Percentiles rank a stretch among this genome's conserved stretches.
These are phyloP conservation scores for Eurois occulta DNA, from an alignment of 2,888 invertebrate genomes.

Conservation along the genomic window DNA sequence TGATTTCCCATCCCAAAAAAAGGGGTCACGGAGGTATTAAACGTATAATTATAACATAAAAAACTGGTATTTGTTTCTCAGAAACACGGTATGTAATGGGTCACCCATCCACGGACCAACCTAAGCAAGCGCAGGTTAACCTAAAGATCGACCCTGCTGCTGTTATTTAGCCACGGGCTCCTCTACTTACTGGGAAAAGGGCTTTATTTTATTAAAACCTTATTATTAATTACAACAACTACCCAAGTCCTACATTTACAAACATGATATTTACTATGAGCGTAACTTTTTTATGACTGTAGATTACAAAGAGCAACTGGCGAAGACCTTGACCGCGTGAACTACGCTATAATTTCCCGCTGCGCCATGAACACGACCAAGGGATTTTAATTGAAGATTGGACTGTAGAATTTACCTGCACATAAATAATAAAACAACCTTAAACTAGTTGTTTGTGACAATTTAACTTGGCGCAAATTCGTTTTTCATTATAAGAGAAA, in stretches of 20 bases:
- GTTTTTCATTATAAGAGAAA: too few relatives aligned
- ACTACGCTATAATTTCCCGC: slow-evolving; percentile 38
- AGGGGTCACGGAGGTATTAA: too few relatives aligned
- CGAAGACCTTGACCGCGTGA: slow-evolving; percentile 20
- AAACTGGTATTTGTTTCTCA: too few relatives aligned
- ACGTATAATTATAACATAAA: too few relatives aligned
- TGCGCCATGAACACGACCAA: slow-evolving; percentile 17
- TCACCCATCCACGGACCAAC: too few relatives aligned
- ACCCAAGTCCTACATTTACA: neutral
- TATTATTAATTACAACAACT: neutral
- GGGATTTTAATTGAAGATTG: slow-evolving; percentile 9
- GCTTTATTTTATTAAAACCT: too few relatives aligned
- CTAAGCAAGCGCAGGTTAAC: too few relatives aligned
- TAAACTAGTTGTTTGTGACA: neutral
- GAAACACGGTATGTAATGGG: too few relatives aligned
- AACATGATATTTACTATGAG: neutral
- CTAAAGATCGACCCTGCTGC: too few relatives aligned
- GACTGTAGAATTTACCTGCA: neutral
- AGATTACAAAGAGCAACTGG: neutral
- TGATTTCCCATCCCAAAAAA: too few relatives aligned
- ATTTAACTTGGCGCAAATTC: neutral
- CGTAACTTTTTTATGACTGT: slow-evolving; percentile 16
- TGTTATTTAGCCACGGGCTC: too few relatives aligned
- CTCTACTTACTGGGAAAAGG: neutral
- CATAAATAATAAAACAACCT: neutral